Evolutionary conservation across 2,888 invertebrate genomes (phyloP), one percentile per base, ranked within the genome.

Genomic region (Sarcophaga subvicina): DNA sequence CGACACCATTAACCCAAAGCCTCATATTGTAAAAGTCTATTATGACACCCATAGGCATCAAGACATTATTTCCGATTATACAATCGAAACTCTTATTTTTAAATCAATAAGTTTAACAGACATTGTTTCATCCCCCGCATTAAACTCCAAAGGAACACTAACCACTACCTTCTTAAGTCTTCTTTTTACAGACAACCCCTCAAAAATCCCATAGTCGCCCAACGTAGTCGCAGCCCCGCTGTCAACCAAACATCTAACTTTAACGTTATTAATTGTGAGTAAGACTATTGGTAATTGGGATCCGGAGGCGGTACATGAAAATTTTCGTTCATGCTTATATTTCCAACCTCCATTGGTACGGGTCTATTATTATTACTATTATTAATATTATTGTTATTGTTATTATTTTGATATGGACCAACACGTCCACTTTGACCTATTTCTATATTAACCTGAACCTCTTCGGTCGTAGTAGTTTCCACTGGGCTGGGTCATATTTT

Each of bases 241-340:
- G 37, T 37, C 80, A 45, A 66, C 60, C n/a, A 80, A 54, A 20
- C 80, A 80, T 66, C 60, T 72, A 6, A 72, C 27, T 59, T 73
- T 75, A 4, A 47, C 60, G 25, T 66, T 54, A 27, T 45, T 73
- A 5, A 80, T 73, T 73, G 80, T 73, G 0, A 80, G 37, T 54
- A 22, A 4, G 5, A 67, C n/a, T 80, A 80, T 81, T 59, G 67
- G 75, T 75, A 69, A n/a, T 22, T 80, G 67, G 60, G 66, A 70
- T 70, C 27, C 64, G 47, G 76, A 70, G 69, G 73, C 72, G 37
- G 71, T 63, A 25, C 60, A 66, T 72, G 70, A 70, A 79, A 63
- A 79, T 79, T 79, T 70, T 79, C 78, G 14, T 10, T 10, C 3
- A 62, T n/a, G n/a, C 27, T 70, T 11, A 70, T 45, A 25, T 78